phyloP scores from a whole-genome alignment of 2,888 invertebrate species.

The Drosophila melanosoma region DNA sequence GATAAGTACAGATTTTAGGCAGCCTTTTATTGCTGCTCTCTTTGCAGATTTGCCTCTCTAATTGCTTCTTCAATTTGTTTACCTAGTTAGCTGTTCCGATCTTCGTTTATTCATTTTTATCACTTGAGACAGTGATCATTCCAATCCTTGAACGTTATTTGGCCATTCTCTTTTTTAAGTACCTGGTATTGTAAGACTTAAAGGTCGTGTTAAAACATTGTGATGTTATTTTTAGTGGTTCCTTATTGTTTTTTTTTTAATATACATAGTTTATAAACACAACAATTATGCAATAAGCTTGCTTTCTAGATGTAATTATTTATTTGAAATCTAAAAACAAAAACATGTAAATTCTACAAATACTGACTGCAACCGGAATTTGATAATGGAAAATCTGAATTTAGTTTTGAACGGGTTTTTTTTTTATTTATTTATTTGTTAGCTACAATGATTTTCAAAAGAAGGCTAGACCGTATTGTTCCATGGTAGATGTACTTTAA shows the following conservation, averaged over 20 bases:
- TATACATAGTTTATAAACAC: slow-evolving; percentile 10
- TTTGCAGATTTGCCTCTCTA: slow-evolving; percentile 1
- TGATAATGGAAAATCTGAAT: slow-evolving; percentile 1
- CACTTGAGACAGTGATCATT: neutral
- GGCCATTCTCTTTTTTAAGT: slow-evolving; percentile 1
- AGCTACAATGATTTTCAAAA: neutral
- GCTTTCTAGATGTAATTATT: neutral
- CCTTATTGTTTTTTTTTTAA: slow-evolving; percentile 13
- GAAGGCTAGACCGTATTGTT: neutral
- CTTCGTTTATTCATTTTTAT: neutral
- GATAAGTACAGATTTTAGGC: slow-evolving; percentile 8
- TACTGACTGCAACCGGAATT: slow-evolving; percentile 1
- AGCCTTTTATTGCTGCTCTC: neutral
- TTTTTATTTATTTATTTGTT: neutral
- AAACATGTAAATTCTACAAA: neutral
- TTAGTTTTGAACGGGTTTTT: neutral
- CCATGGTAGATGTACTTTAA: slow-evolving; percentile 5
- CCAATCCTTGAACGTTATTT: neutral
- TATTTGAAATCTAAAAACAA: neutral
- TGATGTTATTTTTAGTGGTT: slow-evolving; percentile 36
- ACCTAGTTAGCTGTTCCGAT: neutral
- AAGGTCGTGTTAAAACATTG: slow-evolving; percentile 26
- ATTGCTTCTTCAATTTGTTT: neutral
- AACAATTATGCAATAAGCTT: neutral
- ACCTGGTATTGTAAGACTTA: slow-evolving; percentile 12